Percentiles rank a stretch among this genome's conserved stretches.
Conservation (phyloP, 2,113 vertebrate species). For the Pachycephala philippinensis region DNA sequence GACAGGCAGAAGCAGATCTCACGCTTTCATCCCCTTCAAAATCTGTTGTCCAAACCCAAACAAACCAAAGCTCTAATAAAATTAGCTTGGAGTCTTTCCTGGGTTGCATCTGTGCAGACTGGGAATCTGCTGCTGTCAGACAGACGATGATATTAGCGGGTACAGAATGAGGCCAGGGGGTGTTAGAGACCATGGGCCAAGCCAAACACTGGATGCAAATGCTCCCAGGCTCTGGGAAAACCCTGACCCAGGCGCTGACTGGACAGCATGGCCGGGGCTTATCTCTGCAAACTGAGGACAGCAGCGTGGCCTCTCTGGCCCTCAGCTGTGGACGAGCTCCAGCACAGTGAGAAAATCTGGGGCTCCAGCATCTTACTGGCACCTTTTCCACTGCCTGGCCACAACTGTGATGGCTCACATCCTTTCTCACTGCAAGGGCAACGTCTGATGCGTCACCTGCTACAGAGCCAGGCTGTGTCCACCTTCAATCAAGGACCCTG, state of each 20-base stretch:
- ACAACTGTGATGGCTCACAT: background rate
- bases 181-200: background rate
- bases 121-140: background rate
- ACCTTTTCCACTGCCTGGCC: background rate
- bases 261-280: background rate
- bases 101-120: background rate
- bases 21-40: background rate
- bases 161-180: background rate
- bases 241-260: background rate
- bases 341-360: background rate
- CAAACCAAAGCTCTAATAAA: background rate
- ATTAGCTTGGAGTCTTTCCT: background rate
- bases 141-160: background rate
- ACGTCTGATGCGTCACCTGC: accelerated
- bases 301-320: background rate
- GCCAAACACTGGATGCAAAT: background rate
- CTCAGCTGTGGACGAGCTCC: background rate
- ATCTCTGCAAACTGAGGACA: background rate
- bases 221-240: background rate
- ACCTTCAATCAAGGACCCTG: too few species aligned
- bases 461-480: background rate
- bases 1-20: background rate
- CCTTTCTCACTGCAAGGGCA: background rate
- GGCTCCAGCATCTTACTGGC: background rate
- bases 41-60: background rate